Evolutionary conservation across 1,140 invertebrate genomes (phyloP), one percentile per base, ranked within the genome.

Genomic region (Gyrodactylus salaris): DNA sequence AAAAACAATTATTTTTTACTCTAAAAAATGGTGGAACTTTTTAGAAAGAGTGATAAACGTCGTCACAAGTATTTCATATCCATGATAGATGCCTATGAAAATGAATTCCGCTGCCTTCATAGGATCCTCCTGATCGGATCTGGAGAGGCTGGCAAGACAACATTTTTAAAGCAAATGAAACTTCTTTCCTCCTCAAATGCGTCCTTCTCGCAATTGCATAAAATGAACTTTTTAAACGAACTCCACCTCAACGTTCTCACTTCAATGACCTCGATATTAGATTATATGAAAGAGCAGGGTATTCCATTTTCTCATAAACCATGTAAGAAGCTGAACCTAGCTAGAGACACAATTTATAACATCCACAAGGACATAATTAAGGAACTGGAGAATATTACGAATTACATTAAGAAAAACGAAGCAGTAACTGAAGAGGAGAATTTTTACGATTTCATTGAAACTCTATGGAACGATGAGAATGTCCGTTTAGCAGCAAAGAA

Each of bases 131-230:
- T 69, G 2, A 69, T 69, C 24, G 68, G 68, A 21, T n/a, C 68
- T 7, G 68, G 68, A n/a, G 68, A 69, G 24, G 20, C 68, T 21
- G 68, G 68, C 19, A 69, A 69, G 68, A n/a, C 68, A 69, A 69
- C 68, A 7, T 69, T 69, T 69, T 7, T 69, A 7, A 69, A 69
- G 24, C 68, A 69, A 69, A 69, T 69, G 68, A 69, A 69, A 69
- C 23, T 69, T 19, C 24, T 69, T 16, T 69, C 68, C 24, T 69
- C 68, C 20, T 21, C 23, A 2, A 69, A 2, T 7, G 2, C 20
- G 24, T 21, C 68, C 20, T 69, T 69, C 24, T 23, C 68, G 24
- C 19, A 69, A 7, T 16, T 69, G 19, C 24, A 69, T 23, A 2
- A 23, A 21, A 23, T 23, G 19, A 69, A 69, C 19, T 69, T 69